These are phyloP conservation scores for Campoletis raptor DNA, from an alignment of 2,888 invertebrate species.

Conservation along the genomic window DNA sequence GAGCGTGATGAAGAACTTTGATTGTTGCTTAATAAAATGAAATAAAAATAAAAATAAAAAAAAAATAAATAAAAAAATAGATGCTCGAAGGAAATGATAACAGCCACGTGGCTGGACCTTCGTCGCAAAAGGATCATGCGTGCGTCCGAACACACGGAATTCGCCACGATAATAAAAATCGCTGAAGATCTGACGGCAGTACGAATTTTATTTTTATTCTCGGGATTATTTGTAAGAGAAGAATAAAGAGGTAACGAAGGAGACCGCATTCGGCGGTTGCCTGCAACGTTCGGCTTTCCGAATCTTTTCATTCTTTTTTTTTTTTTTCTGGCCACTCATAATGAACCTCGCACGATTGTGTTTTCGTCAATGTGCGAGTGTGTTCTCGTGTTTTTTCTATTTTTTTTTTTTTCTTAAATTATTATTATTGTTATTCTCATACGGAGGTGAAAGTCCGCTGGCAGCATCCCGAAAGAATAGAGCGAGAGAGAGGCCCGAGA, in stretches of 20 bases:
- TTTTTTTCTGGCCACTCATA: background rate
- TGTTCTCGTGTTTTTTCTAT: background rate
- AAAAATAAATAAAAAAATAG: too few species aligned
- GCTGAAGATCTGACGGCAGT: background rate
- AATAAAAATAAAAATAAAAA: too few species aligned
- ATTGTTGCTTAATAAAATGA: too few species aligned
- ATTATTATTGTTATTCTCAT: constrained; percentile 17
- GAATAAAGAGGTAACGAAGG: background rate
- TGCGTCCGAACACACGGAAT: background rate
- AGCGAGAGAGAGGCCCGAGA: constrained; percentile 27
- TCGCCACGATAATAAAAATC: background rate
- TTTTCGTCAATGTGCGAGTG: constrained; percentile 9
- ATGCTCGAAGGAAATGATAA: too few species aligned
- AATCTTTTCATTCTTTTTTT: background rate
- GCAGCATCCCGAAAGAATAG: constrained; percentile 40
- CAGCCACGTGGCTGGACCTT: too few species aligned
- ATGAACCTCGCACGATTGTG: background rate
- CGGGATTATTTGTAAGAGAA: background rate
- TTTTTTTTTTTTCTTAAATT: background rate
- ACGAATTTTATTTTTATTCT: background rate
- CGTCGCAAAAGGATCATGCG: too few species aligned
- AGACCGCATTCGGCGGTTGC: background rate
- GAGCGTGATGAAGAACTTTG: too few species aligned
- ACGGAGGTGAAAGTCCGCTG: constrained; percentile 18
- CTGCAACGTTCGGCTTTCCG: background rate